These are phyloP conservation scores for Ceramica pisi DNA, from an alignment of 2,888 invertebrate species.

Conservation along the genomic window DNA sequence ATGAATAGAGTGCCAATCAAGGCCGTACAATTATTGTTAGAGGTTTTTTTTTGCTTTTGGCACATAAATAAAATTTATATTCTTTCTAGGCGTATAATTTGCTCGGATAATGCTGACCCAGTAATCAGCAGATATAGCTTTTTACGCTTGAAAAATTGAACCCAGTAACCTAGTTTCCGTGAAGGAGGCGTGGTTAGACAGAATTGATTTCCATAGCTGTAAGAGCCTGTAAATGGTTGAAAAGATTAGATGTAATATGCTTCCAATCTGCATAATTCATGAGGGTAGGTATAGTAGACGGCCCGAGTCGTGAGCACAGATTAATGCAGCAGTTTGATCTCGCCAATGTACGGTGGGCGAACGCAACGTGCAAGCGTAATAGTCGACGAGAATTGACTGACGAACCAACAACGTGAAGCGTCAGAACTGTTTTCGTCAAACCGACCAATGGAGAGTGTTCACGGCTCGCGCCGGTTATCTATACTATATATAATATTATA, in stretches of 20 bases:
- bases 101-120: conserved; percentile 34
- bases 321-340: no score
- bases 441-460: no score
- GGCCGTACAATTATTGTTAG: conserved; percentile 61
- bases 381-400: no score
- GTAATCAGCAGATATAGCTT: conserved; percentile 35
- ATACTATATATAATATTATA: no score
- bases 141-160: conserved; percentile 40
- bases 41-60: conserved; percentile 39
- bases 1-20: conserved; percentile 64
- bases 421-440: no score
- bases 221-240: conserved; percentile 11
- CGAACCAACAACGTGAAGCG: no score
- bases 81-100: conserved; percentile 39
- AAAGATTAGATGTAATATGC: conserved; percentile 9
- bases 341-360: no score
- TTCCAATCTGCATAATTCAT: neutral
- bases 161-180: conserved; percentile 33
- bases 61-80: conserved; percentile 35
- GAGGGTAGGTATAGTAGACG: no score
- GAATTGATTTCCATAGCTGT: conserved; percentile 23
- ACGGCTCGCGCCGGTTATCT: no score
- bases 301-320: no score
- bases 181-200: conserved; percentile 25
- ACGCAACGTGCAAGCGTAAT: no score